Conservation (phyloP, 2,797 vertebrate species). For the Spheniscus humboldti region DNA sequence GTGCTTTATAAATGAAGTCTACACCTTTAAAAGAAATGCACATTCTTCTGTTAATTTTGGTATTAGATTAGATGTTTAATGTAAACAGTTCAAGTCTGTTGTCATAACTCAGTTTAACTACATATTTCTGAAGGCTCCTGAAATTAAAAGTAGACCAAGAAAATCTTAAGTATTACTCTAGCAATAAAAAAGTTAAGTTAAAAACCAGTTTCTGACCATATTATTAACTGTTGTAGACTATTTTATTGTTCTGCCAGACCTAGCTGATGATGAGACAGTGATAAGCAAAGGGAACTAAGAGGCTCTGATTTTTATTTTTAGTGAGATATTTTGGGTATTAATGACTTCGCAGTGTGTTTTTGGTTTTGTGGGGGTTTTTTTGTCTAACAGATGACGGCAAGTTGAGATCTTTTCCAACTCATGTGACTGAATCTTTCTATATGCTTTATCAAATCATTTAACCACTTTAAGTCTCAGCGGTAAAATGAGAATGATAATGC, state of each 20-base stretch:
- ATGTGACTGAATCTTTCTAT: constrained; percentile 1
- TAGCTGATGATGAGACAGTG: background rate
- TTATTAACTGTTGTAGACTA: background rate
- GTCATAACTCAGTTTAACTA: background rate
- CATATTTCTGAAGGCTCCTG: background rate
- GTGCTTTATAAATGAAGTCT: background rate
- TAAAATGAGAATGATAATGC: background rate
- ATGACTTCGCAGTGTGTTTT: constrained; percentile 18
- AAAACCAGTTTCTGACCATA: background rate
- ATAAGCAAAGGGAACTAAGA: constrained; percentile 35
- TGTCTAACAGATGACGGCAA: constrained; percentile 1
- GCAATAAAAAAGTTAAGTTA: background rate
- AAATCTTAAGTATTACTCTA: background rate
- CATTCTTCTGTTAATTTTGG: background rate
- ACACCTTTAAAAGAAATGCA: background rate
- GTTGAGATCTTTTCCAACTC: constrained; percentile 3
- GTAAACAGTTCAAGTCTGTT: background rate
- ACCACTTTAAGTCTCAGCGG: background rate
- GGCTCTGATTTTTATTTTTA: constrained; percentile 60
- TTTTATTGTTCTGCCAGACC: background rate
- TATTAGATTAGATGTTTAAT: background rate
- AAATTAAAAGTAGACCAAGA: background rate
- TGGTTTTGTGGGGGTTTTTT: background rate
- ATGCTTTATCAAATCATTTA: background rate
- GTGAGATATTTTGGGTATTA: constrained; percentile 20